Evolutionary conservation across 2,888 invertebrate genomes (phyloP), one percentile per base, ranked within the genome.

Genomic region (Callosobruchus maculatus): DNA sequence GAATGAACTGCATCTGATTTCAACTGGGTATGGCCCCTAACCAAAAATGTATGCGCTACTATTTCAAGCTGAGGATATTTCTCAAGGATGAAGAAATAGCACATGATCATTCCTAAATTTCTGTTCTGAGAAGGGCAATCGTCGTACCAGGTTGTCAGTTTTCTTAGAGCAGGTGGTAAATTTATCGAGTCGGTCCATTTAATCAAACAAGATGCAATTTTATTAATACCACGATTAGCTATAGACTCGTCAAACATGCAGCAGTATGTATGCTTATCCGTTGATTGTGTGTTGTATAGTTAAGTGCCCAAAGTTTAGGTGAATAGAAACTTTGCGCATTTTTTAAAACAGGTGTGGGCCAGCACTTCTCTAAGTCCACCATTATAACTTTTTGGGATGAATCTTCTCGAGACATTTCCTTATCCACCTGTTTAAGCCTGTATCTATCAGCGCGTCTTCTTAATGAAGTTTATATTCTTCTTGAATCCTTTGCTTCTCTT

Each of bases 81-180:
- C 21, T 70, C 31, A 21, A 71, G 71, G 21, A 71, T 66, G 21
- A 49, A 76, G 74, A 76, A 70, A 76, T 78, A 78, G 71, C 72
- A 74, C 68, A 77, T 67, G 67, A 79, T 72, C 68, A 74, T 74
- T 21, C 49, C 71, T 67, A 74, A 68, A 31, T 79, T 79, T 20
- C 77, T 70, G 73, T 78, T 79, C 71, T 78, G 79, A 2, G 76
- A 73, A 26, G 74, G 74, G 22, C 80, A 80, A 68, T 80, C 77
- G 73, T 79, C 77, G 26, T 74, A 75, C 80, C 78, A 79, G 31
- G 78, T 77, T 49, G 77, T 78, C 20, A 78, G 30, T 70, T 71
- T 72, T 70, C 77, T 72, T 66, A 72, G 71, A 49, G 70, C 30
- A 30, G 21, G 22, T 49, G 67, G 18, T 71, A 75, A 72, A 67